Conservation (phyloP, 2,113 vertebrate species). For the Scartelaos histophorus region DNA sequence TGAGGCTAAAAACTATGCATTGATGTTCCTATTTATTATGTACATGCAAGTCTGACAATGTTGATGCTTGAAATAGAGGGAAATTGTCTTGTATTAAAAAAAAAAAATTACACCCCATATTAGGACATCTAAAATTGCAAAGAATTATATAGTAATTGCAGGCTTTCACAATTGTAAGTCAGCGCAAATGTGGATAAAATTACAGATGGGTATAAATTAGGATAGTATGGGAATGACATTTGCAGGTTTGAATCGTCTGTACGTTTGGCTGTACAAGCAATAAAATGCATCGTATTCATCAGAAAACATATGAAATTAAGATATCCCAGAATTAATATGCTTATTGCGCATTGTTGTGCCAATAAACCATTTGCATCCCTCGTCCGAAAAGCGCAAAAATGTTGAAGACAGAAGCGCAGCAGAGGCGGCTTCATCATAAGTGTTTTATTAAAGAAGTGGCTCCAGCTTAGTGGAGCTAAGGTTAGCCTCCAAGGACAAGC, state of each 20-base stretch:
- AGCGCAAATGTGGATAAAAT: slow-evolving; percentile 99
- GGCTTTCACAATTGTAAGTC: slow-evolving; percentile 99
- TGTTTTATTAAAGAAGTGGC: slow-evolving; percentile 47
- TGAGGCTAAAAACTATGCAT: slow-evolving; percentile 99
- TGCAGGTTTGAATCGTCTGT: slow-evolving; percentile 95
- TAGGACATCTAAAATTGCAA: slow-evolving; percentile 99
- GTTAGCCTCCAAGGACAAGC: slow-evolving; percentile 61
- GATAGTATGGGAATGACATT: slow-evolving; percentile 89
- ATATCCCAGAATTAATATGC: not conserved
- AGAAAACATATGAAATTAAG: not conserved
- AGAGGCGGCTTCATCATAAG: slow-evolving; percentile 69
- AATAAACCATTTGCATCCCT: not conserved
- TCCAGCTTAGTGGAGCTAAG: slow-evolving; percentile 68
- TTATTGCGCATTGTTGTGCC: not conserved
- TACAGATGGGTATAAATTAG: slow-evolving; percentile 99
- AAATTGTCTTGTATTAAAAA: slow-evolving; percentile 99
- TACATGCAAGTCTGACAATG: slow-evolving; percentile 99
- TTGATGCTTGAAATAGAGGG: slow-evolving; percentile 99
- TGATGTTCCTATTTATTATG: slow-evolving; percentile 99
- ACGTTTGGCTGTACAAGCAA: slow-evolving; percentile 88
- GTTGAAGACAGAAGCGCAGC: not conserved
- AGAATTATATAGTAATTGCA: slow-evolving; percentile 99
- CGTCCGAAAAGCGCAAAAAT: not conserved
- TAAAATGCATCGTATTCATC: slow-evolving; percentile 50
- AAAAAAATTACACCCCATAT: slow-evolving; percentile 99